A percentile compares a stretch with the other conserved stretches of the same genome.
phyloP scores from a whole-genome alignment of 2,888 invertebrate genomes.

The Xestia ashworthii region DNA sequence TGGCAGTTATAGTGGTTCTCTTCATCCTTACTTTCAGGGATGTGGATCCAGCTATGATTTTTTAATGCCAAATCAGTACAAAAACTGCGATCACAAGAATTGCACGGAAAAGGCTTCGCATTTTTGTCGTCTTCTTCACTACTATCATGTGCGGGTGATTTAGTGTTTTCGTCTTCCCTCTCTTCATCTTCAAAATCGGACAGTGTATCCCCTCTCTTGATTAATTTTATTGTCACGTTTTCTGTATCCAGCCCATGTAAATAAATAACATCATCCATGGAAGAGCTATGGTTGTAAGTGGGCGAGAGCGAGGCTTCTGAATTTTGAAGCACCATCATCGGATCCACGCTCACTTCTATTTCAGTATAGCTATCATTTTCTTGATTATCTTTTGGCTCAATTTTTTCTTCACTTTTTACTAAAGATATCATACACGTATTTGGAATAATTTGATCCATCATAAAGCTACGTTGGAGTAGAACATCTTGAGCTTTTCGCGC shows the following conservation, averaged over 20 bases:
- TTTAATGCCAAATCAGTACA: slow-evolving; percentile 91
- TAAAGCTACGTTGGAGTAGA: slow-evolving; percentile 81
- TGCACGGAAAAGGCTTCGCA: slow-evolving; percentile 90
- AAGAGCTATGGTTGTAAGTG: slow-evolving; percentile 56
- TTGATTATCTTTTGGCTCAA: slow-evolving; percentile 62
- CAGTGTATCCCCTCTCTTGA: slow-evolving; percentile 69
- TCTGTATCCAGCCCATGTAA: slow-evolving; percentile 76
- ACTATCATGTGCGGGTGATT: slow-evolving; percentile 5
- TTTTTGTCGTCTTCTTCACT: slow-evolving; percentile 54
- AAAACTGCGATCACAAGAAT: slow-evolving; percentile 90
- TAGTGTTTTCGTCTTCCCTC: slow-evolving; percentile 40
- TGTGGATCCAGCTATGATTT: slow-evolving; percentile 92
- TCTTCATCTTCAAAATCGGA: slow-evolving; percentile 58
- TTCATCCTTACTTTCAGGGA: slow-evolving; percentile 72
- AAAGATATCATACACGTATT: slow-evolving; percentile 44
- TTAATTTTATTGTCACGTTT: slow-evolving; percentile 83
- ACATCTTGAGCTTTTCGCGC: slow-evolving; percentile 92
- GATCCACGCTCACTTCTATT: slow-evolving; percentile 93
- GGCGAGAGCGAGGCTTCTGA: slow-evolving; percentile 82
- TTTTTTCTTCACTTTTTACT: slow-evolving; percentile 56
- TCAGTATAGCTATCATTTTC: slow-evolving; percentile 85
- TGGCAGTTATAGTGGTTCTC: slow-evolving; percentile 86
- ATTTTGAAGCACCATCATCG: slow-evolving; percentile 92
- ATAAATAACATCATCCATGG: slow-evolving; percentile 73
- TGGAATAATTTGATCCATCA: slow-evolving; percentile 84